Base-by-base conservation (phyloP, 2,113 vertebrate genomes). In the Sphaerodactylus townsendi region DNA sequence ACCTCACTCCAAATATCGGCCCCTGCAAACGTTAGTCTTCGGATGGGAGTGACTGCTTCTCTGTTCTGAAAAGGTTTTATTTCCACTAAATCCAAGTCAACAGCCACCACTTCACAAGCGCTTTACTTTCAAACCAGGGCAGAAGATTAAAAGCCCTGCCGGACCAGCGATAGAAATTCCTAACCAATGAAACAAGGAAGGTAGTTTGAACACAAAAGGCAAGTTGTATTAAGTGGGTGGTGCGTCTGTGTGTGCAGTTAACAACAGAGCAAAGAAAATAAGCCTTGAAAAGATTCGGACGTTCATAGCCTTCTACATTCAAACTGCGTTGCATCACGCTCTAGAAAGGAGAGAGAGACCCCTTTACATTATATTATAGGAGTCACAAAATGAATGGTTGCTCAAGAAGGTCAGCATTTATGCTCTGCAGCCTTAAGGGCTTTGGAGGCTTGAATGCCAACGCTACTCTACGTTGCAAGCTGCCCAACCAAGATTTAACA, bases 401-500 rank as follows among this genome's bases (percentile, higher is more conserved):
- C 83, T 83, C 13, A 0, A 28, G 62, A 80, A 93, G 91, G 93
- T 87, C 89, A 85, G 73, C 80, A 65, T 46, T 62, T 39, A 1
- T 28, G 90, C 87, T 89, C 73, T 0, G 21, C 78, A 87, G 92
- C 88, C 79, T 7, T 2, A 14, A 85, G 77, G 92, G 77, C 92
- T 89, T 68, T 8, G 13, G 87, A 88, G 85, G 86, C 77, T 83
- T 44, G 50, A 93, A 86, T 89, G 87, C 83, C 87, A 90, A 76
- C 37, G 37, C 89, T 90, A 91, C 91, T 96, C 93, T 94, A 65
- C 89, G 81, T 85, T 92, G 84, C 75, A 62, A 39, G 21, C 90
- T 69, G 85, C 90, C 89, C 93, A 92, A 95, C 88, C 85, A 92
- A 62, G 17, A 1, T 64, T 85, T 95, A 91, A 94, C 95, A 95